Percentiles rank a stretch among this genome's conserved stretches.
Conservation (phyloP, 2,113 vertebrate genomes). For the Greenwoodochromis staneri region DNA sequence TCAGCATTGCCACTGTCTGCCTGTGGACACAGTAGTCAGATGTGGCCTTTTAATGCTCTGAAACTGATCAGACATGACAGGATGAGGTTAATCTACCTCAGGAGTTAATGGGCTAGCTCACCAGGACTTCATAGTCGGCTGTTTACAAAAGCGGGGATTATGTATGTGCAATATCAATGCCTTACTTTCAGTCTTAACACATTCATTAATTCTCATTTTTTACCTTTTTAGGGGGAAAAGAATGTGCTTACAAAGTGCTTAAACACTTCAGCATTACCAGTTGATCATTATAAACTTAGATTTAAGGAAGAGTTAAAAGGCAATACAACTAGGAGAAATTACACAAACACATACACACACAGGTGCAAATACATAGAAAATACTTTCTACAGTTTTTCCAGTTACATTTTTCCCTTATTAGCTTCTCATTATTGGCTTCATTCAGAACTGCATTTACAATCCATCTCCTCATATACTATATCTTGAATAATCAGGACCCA, state of each 20-base stretch:
- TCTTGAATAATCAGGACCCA: neutral
- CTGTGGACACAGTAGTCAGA: neutral
- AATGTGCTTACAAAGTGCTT: neutral
- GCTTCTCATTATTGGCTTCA: neutral
- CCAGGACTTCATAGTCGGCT: neutral
- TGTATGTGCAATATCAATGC: neutral
- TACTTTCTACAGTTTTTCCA: neutral
- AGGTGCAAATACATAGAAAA: neutral
- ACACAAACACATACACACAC: neutral
- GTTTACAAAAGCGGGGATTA: neutral
- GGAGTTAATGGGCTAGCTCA: neutral
- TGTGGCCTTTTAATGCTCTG: neutral
- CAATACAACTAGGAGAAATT: neutral
- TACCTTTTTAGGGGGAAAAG: neutral
- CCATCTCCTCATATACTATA: neutral
- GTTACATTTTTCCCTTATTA: neutral
- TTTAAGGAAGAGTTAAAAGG: neutral
- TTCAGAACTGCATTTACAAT: neutral
- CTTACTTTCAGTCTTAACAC: neutral
- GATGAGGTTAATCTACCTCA: constrained; percentile 16
- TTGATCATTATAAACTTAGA: neutral
- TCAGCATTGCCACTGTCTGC: neutral
- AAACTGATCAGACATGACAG: neutral
- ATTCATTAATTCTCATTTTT: neutral
- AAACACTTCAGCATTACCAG: neutral